phyloP scores from a whole-genome alignment of 23 tunicate genomes.

The Ciona savignyi region DNA sequence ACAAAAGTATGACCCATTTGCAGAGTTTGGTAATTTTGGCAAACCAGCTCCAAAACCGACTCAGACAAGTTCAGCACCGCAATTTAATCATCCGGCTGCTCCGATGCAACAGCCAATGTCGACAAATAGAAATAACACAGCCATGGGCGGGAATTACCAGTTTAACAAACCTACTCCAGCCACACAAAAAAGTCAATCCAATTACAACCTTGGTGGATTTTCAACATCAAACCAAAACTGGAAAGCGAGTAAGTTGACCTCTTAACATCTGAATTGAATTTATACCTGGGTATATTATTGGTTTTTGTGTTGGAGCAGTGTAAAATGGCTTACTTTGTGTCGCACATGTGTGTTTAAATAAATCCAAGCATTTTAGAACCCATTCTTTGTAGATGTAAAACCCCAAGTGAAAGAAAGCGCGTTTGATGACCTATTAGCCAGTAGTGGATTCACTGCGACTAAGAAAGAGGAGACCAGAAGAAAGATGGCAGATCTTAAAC shows the following conservation, averaged over 20 bases:
- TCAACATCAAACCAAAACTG: constrained; percentile 32
- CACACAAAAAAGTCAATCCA: constrained; percentile 24
- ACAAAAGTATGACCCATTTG: constrained; percentile 23
- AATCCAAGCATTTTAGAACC: neutral
- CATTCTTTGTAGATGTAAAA: constrained; percentile 48
- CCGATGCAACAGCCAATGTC: constrained; percentile 7
- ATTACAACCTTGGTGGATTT: constrained; percentile 47
- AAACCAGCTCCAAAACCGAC: too few species aligned
- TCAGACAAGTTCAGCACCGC: neutral
- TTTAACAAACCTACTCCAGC: constrained; percentile 8
- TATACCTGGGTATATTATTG: neutral
- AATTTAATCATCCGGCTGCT: neutral
- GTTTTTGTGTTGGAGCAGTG: too few species aligned
- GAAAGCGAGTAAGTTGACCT: constrained; percentile 74
- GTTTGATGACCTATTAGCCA: constrained; percentile 78
- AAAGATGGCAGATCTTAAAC: constrained; percentile 75
- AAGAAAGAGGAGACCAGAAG: constrained; percentile 62
- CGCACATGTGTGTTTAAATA: neutral
- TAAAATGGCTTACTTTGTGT: too few species aligned
- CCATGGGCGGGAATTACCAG: too few species aligned
- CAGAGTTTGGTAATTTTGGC: constrained; percentile 33
- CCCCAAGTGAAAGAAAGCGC: constrained; percentile 84
- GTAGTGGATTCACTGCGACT: constrained; percentile 73
- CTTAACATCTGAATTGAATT: neutral
- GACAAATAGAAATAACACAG: too few species aligned